These are phyloP conservation scores for Clistopyga incitator DNA, from an alignment of 2,888 invertebrate genomes.

Conservation along the genomic window DNA sequence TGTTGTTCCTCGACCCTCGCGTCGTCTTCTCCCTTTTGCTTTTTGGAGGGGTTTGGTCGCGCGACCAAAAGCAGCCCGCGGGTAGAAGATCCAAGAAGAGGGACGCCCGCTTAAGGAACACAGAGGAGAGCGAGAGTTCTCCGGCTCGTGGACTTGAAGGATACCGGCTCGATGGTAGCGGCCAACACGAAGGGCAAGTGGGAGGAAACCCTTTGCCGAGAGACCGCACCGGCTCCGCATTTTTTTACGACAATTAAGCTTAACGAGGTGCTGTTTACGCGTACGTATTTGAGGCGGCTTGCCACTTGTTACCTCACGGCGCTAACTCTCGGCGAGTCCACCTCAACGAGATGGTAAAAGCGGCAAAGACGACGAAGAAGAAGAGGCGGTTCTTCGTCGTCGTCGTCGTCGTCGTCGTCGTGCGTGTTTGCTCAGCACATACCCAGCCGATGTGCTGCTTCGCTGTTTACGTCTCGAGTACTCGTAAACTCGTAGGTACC, in stretches of 20 bases:
- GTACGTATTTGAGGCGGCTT: slow-evolving; percentile 77
- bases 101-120: not conserved
- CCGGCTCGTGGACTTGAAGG: slow-evolving; percentile 1
- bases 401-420: slow-evolving; percentile 69
- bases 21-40: not conserved
- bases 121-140: slow-evolving; percentile 15
- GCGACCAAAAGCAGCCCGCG: slow-evolving; percentile 18
- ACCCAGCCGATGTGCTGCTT: slow-evolving; percentile 62
- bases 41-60: slow-evolving; percentile 14
- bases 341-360: slow-evolving; percentile 4
- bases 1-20: not conserved
- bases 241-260: slow-evolving; percentile 77
- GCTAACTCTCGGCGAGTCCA: slow-evolving; percentile 69
- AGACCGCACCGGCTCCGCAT: slow-evolving; percentile 35
- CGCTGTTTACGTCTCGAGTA: slow-evolving; percentile 60
- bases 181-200: not conserved
- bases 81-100: slow-evolving; percentile 13
- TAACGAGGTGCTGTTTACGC: slow-evolving; percentile 78
- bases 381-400: slow-evolving; percentile 22
- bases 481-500: slow-evolving; percentile 60
- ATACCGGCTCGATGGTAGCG: slow-evolving; percentile 18
- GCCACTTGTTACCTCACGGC: slow-evolving; percentile 77
- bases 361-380: slow-evolving; percentile 51
- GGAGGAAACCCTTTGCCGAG: slow-evolving; percentile 40
- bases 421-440: slow-evolving; percentile 74